A percentile compares a stretch with the other conserved stretches of the same genome.
phyloP scores from a whole-genome alignment of 2,113 vertebrate species.

The Ifrita kowaldi region DNA sequence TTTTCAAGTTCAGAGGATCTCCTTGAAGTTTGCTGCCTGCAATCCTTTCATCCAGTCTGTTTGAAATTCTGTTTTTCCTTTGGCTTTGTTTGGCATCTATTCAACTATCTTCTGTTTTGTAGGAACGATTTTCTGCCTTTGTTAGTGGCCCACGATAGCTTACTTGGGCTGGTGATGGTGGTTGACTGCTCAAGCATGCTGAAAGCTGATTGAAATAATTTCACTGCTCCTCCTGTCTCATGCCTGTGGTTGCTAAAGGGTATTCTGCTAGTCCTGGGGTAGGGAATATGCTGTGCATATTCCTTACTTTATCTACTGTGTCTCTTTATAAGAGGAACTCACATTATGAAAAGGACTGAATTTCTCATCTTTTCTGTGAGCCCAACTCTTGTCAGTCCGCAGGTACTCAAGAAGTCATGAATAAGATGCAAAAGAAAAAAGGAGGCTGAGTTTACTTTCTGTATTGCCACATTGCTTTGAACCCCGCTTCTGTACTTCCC shows the following conservation, averaged over 20 bases:
- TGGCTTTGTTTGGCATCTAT: conserved; percentile 21
- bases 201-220: neutral
- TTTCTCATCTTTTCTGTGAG: neutral
- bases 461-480: neutral
- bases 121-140: neutral
- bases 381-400: neutral
- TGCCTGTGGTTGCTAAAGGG: neutral
- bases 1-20: conserved; percentile 6
- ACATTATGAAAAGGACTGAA: neutral
- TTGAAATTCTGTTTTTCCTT: conserved; percentile 48
- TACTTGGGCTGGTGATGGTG: neutral
- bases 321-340: neutral
- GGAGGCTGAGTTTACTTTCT: neutral
- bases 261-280: neutral
- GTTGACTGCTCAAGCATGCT: neutral
- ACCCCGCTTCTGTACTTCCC: neutral
- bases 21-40: conserved; percentile 23
- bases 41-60: conserved; percentile 30
- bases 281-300: neutral
- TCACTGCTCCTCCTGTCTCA: neutral
- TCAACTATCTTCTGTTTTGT: conserved; percentile 10
- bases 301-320: neutral
- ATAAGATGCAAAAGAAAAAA: neutral
- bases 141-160: neutral
- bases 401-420: neutral